Conservation (phyloP, 1,140 invertebrate species). For the Tenebrio molitor region DNA sequence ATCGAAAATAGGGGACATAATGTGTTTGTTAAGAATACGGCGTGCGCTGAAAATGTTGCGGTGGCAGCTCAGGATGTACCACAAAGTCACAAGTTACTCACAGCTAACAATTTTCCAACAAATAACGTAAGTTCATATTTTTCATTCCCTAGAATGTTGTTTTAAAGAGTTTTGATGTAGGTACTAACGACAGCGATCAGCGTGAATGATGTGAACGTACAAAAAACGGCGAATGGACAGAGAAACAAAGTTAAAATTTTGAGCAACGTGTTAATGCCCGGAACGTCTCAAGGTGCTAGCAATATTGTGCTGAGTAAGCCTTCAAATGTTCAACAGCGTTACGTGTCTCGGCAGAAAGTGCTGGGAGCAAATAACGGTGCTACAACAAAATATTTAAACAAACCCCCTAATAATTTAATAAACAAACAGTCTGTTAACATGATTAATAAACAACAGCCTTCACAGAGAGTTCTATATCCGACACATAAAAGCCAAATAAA, state of each 20-base stretch:
- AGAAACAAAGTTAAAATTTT: conserved; percentile 65
- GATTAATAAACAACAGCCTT: conserved; percentile 41
- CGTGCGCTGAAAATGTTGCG: conserved; percentile 43
- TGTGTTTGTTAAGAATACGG: conserved; percentile 64
- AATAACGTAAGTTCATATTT: conserved; percentile 62
- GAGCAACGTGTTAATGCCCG: conserved; percentile 62
- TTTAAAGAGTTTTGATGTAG: conserved; percentile 46
- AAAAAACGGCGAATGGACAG: conserved; percentile 62
- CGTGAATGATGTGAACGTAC: conserved; percentile 7
- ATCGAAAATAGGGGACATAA: conserved; percentile 62
- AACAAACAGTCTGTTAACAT: conserved; percentile 35
- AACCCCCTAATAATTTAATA: conserved; percentile 42
- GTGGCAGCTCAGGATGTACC: conserved; percentile 51
- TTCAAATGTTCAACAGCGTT: conserved; percentile 40
- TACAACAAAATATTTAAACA: conserved; percentile 54
- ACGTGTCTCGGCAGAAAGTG: conserved; percentile 52
- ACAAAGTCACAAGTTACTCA: conserved; percentile 63
- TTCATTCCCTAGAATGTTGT: too few species aligned
- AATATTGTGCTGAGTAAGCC: conserved; percentile 60
- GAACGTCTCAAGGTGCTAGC: conserved; percentile 52
- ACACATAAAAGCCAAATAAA: conserved; percentile 61
- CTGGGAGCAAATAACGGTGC: conserved; percentile 50
- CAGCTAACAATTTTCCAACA: conserved; percentile 61
- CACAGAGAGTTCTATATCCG: conserved; percentile 53
- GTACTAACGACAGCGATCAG: conserved; percentile 52